Evolutionary conservation across 2,888 invertebrate genomes (phyloP).

Genomic region (Phasia obesa): DNA sequence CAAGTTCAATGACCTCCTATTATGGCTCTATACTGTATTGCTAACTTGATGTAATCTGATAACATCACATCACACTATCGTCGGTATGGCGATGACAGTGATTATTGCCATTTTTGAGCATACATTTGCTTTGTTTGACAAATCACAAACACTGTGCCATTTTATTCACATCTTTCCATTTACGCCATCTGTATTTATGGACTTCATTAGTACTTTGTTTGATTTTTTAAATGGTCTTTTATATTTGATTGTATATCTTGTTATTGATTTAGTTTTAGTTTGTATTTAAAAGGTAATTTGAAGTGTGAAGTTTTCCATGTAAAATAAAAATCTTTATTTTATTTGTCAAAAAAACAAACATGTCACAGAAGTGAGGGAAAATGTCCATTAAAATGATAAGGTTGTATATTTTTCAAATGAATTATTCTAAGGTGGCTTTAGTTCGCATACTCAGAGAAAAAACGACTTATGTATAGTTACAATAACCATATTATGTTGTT

Average conservation of each 20-base stretch:
- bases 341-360: constrained; percentile 12
- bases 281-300: constrained; percentile 18
- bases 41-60: constrained; percentile 60
- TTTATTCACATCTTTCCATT: not conserved
- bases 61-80: constrained; percentile 27
- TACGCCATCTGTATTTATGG: constrained; percentile 44
- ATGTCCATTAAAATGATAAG: too few species aligned
- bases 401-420: too few species aligned
- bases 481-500: too few species aligned
- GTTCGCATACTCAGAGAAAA: too few species aligned
- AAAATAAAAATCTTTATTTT: constrained; percentile 14
- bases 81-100: constrained; percentile 25
- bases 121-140: constrained; percentile 44
- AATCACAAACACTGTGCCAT: constrained; percentile 51
- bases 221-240: constrained; percentile 43
- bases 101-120: constrained; percentile 20
- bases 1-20: constrained; percentile 42
- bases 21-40: constrained; percentile 1
- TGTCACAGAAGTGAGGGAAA: not conserved
- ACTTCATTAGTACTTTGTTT: constrained; percentile 64
- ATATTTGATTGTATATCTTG: constrained; percentile 5
- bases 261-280: not conserved
- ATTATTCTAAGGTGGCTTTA: too few species aligned
- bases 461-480: too few species aligned
- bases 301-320: constrained; percentile 40